Base-by-base conservation (phyloP, 1,140 invertebrate genomes). In the Lordiphosa mommai region DNA sequence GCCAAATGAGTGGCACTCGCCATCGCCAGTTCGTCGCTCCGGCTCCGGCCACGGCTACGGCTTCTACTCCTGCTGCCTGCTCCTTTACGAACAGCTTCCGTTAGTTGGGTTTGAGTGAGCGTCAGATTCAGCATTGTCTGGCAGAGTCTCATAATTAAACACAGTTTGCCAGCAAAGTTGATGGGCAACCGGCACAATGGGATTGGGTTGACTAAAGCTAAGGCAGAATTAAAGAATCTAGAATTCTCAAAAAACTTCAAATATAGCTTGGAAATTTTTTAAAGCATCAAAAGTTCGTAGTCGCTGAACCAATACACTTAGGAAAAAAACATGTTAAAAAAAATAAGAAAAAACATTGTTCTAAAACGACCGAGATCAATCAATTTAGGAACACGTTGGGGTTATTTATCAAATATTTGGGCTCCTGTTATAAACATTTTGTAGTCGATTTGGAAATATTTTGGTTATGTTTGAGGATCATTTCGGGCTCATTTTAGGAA, bases 81-180 rank as follows among this genome's bases (percentile, higher is more conserved):
- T 61, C 27, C 70, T 74, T 73, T 63, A 55, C 59, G 53, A 40
- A 52, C 56, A 65, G 61, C 58, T 66, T 58, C 61, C 67, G 63
- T 67, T 59, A 46, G 49, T 34, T 61, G 46, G 53, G 40, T 48
- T 57, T 17, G 13, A 30, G 37, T 55, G 47, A 14, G 34, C 10
- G 30, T 16, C 34, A 32, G 20, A 27, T 16, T 30, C 44, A n/a
- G 29, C 46, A 66, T 74, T 80, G 66, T 80, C 71, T 82, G 74
- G 30, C 71, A 59, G 59, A 69, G 51, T 52, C 76, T 59, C 66
- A 71, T 80, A 80, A 82, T 80, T 80, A 82, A 71, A 65, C 66
- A 63, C 43, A 70, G 55, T 60, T 52, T 58, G 64, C 38, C 37
- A 61, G 34, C 33, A 82, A 77, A 67, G 40, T 29, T 32, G 13